Evolutionary conservation across 2,113 vertebrate species (phyloP), one percentile per base, ranked within the genome.

Genomic region (Uria lomvia): DNA sequence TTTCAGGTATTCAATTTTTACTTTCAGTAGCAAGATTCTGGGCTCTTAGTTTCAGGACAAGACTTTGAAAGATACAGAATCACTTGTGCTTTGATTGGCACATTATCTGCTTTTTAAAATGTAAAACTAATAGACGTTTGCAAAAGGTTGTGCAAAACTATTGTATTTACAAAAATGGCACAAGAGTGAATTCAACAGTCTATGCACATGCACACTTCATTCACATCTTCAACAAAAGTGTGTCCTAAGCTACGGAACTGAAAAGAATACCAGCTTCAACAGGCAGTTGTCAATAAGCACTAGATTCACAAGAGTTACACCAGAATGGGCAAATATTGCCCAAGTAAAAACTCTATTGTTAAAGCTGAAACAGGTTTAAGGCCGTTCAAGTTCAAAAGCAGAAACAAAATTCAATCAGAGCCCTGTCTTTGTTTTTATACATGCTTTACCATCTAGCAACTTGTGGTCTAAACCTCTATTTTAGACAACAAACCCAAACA

Each of bases 101-200:
- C 98, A 94, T 95, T 92, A 96, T 95, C 96, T 97, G 96, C 86
- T 98, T 98, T 97, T 97, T 97, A 96, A 97, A 97, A 94, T 93
- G 96, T 97, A 96, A 97, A 97, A 98, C 96, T 97, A 97, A 98
- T 93, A 98, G 97, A 98, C 96, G 82, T 97, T 98, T 98, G 96
- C 97, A 97, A 98, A 98, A 98, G 98, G 98, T 99, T 99, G 99
- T 99, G 99, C 98, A 99, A 99, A 99, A 99, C 99, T 99, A 99
- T 96, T 99, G 98, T 99, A 99, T 99, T 99, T 99, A 99, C 99
- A 99, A 99, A 99, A 99, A 99, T 99, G 99, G 99, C 99, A 99
- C 99, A 98, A 98, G 98, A 99, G 98, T 99, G 98, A 99, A 98
- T 98, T 98, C 98, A 98, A 98, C 98, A 98, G 99, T 98, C 96